Evolutionary conservation across 2,113 vertebrate genomes (phyloP), one percentile per base, ranked within the genome.

Genomic region (Garra rufa): DNA sequence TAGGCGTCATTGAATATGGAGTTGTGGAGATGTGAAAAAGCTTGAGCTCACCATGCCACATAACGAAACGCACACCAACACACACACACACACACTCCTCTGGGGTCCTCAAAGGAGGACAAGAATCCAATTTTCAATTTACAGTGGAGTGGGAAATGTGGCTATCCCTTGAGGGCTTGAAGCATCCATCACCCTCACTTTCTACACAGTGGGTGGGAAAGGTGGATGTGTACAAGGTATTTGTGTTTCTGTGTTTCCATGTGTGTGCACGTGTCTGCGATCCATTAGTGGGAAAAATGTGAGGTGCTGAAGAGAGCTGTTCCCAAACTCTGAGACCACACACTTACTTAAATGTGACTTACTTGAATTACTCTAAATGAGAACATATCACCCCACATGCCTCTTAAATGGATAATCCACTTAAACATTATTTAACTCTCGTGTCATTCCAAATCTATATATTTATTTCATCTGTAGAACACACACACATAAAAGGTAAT

Each of bases 91-190:
- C 74, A 85, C 63, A 81, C 81, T 86, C 76, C 89, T 90, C 88
- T 83, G 73, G 91, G 92, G 89, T 92, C 90, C 86, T 79, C 74
- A 65, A 75, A 91, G 86, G 91, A 90, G 92, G 91, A 93, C 80
- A 26, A 95, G 90, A 83, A 88, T 92, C 91, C 87, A 90, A 82
- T 93, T 96, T 96, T 93, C 92, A 94, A 94, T 96, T 96, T 93
- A 93, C 92, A 93, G 91, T 92, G 92, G 70, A 93, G 93, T 94
- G 94, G 94, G 94, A 94, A 94, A 95, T 95, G 92, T 91, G 87
- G 89, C 38, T 81, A 4, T 38, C 83, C 91, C 90, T 89, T 83
- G 86, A 90, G 91, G 88, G 74, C 86, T 83, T 67, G 15, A 76
- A 84, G 81, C 79, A 89, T 88, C 90, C 91, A 90, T 89, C 83